Evolutionary conservation across 2,888 invertebrate genomes (phyloP).

Genomic region (Conomelus anceps): DNA sequence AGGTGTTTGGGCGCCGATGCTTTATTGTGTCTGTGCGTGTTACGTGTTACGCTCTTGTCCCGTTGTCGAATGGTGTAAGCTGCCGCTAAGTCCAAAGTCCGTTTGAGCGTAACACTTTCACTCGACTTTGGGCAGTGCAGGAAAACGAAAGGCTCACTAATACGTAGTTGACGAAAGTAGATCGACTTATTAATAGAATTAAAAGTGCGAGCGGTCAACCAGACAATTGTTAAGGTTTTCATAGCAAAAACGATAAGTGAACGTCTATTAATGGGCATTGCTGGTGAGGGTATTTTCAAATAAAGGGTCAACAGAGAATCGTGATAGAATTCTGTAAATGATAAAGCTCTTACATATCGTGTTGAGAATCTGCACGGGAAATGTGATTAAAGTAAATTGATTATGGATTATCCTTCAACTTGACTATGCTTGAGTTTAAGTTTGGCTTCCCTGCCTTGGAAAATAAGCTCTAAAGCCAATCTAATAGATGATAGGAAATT

Average conservation of each 20-base stretch:
- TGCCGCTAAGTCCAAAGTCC: neutral
- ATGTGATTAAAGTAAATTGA: too few relatives aligned
- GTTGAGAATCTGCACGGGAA: too few relatives aligned
- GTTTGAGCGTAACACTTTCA: neutral
- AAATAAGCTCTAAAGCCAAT: too few relatives aligned
- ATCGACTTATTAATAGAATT: neutral
- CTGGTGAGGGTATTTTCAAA: too few relatives aligned
- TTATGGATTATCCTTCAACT: too few relatives aligned
- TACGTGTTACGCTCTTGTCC: neutral
- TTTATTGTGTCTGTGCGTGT: neutral
- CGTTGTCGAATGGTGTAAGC: neutral
- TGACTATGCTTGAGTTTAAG: too few relatives aligned
- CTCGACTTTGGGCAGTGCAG: neutral
- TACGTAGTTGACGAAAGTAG: neutral
- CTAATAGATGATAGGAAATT: too few relatives aligned
- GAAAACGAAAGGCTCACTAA: neutral
- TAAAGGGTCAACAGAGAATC: too few relatives aligned
- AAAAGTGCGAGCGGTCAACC: neutral
- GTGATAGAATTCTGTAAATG: too few relatives aligned
- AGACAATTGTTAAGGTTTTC: neutral
- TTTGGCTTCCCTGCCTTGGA: too few relatives aligned
- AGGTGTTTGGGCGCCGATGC: neutral
- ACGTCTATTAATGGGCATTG: neutral
- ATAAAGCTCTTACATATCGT: too few relatives aligned
- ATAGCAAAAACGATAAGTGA: neutral